Conservation (phyloP, 2,888 invertebrate species). For the Phyto melanocephala region DNA sequence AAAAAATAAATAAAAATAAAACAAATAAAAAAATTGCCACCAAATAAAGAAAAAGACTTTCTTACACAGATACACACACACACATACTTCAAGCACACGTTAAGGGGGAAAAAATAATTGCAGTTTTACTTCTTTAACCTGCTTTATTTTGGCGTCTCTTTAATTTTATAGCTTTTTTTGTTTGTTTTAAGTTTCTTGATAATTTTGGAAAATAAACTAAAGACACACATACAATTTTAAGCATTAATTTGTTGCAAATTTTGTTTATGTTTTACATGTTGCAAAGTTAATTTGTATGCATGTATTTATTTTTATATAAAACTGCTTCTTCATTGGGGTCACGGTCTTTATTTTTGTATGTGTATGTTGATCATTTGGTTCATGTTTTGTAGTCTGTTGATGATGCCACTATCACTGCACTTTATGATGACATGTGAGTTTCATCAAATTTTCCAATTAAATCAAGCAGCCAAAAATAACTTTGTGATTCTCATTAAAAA, state of each 20-base stretch:
- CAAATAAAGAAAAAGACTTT: not conserved
- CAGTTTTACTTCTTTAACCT: conserved; percentile 61
- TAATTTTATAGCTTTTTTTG: too few relatives aligned
- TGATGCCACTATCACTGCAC: not conserved
- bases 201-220: too few relatives aligned
- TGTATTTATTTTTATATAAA: too few relatives aligned
- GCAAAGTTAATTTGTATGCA: conserved; percentile 27
- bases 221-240: too few relatives aligned
- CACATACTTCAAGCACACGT: not conserved
- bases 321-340: conserved; percentile 57
- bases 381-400: not conserved
- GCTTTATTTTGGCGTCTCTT: conserved; percentile 39
- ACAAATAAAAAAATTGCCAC: too few relatives aligned
- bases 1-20: not conserved
- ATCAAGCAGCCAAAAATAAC: not conserved
- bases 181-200: conserved; percentile 14
- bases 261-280: conserved; percentile 12
- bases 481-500: not conserved
- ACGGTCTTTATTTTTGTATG: too few relatives aligned
- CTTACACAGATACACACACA: not conserved
- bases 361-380: conserved; percentile 5
- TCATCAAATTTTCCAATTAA: conserved; percentile 46
- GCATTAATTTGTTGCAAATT: not conserved
- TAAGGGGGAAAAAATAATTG: conserved; percentile 47
- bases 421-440: conserved; percentile 56